These are phyloP conservation scores for Villa cingulata DNA, from an alignment of 2,888 invertebrate species.

Conservation along the genomic window DNA sequence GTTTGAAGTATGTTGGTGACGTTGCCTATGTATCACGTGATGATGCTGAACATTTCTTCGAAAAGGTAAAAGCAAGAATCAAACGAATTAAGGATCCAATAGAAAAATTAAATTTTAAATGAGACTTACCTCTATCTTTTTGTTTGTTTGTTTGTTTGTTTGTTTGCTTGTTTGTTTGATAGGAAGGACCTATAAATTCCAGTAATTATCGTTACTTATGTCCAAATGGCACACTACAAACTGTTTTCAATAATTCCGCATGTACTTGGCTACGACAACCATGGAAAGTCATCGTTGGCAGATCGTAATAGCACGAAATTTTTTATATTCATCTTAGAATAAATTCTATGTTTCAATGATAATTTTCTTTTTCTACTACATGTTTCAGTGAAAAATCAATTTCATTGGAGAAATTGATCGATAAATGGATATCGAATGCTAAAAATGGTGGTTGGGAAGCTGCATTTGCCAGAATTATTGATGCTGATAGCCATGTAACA, in stretches of 20 bases:
- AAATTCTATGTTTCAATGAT: neutral
- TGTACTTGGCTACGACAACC: constrained; percentile 51
- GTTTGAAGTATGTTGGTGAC: constrained; percentile 40
- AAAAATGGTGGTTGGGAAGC: constrained; percentile 13
- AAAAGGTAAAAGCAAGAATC: constrained; percentile 19
- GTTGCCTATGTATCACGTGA: constrained; percentile 41
- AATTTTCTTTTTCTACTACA: neutral
- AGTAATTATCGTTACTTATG: constrained; percentile 25
- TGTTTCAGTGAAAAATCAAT: constrained; percentile 16
- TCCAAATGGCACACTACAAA: constrained; percentile 23
- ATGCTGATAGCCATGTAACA: constrained; percentile 8
- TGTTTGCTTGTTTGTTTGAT: neutral
- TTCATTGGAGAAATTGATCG: constrained; percentile 15
- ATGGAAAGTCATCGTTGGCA: constrained; percentile 42
- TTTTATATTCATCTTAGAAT: neutral
- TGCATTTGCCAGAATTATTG: constrained; percentile 19
- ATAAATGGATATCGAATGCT: constrained; percentile 18
- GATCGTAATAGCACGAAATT: neutral
- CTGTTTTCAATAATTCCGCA: constrained; percentile 28
- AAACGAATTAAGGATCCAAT: neutral
- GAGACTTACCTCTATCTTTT: too few species aligned
- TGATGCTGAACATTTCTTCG: constrained; percentile 29
- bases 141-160: too few species aligned
- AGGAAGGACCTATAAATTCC: constrained; percentile 9
- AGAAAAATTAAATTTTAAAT: too few species aligned